phyloP scores from a whole-genome alignment of 2,888 invertebrate genomes.

The Troglohyphantes excavatus region DNA sequence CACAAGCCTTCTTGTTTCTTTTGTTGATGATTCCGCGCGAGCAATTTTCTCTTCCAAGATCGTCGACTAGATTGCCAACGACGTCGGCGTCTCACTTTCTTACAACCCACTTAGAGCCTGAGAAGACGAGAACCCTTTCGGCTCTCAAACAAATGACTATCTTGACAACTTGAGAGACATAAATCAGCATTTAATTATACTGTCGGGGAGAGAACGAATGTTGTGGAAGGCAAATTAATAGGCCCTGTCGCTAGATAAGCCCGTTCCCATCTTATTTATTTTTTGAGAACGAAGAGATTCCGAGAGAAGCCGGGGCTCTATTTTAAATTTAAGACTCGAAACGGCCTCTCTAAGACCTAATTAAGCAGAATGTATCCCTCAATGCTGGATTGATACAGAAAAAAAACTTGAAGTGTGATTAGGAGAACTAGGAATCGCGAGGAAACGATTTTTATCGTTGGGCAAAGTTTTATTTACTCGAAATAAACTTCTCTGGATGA shows the following conservation, averaged over 20 bases:
- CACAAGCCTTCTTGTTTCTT: constrained; percentile 14
- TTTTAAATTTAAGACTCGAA: constrained; percentile 35
- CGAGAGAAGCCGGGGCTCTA: constrained; percentile 1
- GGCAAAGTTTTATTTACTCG: constrained; percentile 48
- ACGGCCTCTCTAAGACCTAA: constrained; percentile 50
- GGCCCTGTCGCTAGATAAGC: constrained; percentile 45
- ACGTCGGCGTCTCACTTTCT: constrained; percentile 42
- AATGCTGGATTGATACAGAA: background rate
- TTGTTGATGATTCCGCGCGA: constrained; percentile 2
- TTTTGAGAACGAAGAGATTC: constrained; percentile 20
- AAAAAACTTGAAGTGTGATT: constrained; percentile 38
- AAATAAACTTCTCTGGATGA: constrained; percentile 6
- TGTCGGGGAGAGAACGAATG: constrained; percentile 54
- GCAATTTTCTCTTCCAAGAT: constrained; percentile 34
- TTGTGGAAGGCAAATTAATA: constrained; percentile 66
- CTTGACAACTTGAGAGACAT: constrained; percentile 67
- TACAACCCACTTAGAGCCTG: constrained; percentile 36
- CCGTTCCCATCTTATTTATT: constrained; percentile 11
- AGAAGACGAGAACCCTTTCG: background rate
- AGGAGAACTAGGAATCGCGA: background rate
- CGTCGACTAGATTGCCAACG: background rate
- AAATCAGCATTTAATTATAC: constrained; percentile 73
- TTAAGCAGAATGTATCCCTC: constrained; percentile 43
- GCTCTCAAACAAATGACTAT: constrained; percentile 64
- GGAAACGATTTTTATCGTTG: constrained; percentile 47